Conservation (phyloP, 2,888 invertebrate genomes). For the Conus canariensis region DNA sequence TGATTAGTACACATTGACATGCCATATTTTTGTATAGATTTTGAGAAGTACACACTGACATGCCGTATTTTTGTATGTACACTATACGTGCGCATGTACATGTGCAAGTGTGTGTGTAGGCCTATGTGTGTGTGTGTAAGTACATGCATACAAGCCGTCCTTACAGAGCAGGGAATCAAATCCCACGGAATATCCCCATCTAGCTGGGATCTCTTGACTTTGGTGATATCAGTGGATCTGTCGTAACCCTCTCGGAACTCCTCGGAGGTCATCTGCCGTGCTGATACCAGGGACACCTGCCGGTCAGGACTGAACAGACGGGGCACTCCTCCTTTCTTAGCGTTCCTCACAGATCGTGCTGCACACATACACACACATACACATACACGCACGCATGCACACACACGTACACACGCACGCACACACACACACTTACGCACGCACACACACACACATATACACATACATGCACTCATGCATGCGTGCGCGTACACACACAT, state of each 20-base stretch:
- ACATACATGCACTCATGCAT: not conserved
- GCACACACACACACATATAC: not conserved
- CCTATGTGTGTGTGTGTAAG: too few species aligned
- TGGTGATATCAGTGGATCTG: constrained; percentile 16
- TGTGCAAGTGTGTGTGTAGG: too few species aligned
- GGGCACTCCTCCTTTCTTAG: not conserved
- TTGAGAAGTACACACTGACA: too few species aligned
- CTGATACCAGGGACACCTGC: constrained; percentile 27
- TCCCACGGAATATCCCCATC: constrained; percentile 41
- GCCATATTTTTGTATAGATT: too few species aligned
- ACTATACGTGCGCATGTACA: not conserved
- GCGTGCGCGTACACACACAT: not conserved
- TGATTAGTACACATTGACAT: too few species aligned
- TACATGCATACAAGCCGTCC: not conserved
- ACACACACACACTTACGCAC: not conserved
- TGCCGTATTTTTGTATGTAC: not conserved
- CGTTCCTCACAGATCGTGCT: not conserved
- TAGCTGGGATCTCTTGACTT: constrained; percentile 31
- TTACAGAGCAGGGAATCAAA: constrained; percentile 34
- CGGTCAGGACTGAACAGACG: constrained; percentile 34
- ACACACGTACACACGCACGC: not conserved
- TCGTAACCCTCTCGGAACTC: constrained; percentile 39
- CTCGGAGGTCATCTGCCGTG: constrained; percentile 39
- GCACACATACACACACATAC: not conserved
- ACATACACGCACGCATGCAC: too few species aligned